Percentiles rank a stretch among this genome's conserved stretches.
phyloP scores from a whole-genome alignment of 2,113 vertebrate genomes.

The Brachionichthys hirsutus region DNA sequence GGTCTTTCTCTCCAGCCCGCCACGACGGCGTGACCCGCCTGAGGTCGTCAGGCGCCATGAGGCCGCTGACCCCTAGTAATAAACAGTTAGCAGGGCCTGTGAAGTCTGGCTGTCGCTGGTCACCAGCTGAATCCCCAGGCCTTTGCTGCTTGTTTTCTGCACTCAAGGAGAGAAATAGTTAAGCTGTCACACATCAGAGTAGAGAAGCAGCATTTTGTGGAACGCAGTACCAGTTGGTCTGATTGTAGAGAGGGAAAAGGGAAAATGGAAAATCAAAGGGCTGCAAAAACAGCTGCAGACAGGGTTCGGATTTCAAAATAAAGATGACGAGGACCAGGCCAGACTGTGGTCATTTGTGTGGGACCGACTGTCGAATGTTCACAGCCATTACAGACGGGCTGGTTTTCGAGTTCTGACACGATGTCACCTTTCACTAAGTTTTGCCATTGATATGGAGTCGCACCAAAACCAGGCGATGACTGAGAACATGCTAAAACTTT shows the following conservation, averaged over 20 bases:
- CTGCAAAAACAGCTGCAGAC: constrained; percentile 74
- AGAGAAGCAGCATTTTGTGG: constrained; percentile 63
- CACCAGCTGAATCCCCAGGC: constrained; percentile 65
- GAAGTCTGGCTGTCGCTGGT: constrained; percentile 66
- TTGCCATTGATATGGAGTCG: constrained; percentile 44
- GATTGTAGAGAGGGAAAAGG: constrained; percentile 64
- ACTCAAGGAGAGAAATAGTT: constrained; percentile 72
- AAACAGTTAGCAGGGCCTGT: constrained; percentile 70
- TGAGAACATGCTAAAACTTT: constrained; percentile 29
- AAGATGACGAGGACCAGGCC: constrained; percentile 73
- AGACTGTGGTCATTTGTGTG: constrained; percentile 71
- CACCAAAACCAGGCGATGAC: constrained; percentile 36
- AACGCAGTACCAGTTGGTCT: constrained; percentile 63
- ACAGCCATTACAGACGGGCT: constrained; percentile 54
- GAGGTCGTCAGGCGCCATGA: constrained; percentile 63
- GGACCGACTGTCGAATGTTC: constrained; percentile 62
- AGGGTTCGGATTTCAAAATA: constrained; percentile 69
- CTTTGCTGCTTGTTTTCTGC: constrained; percentile 73
- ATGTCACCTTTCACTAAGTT: constrained; percentile 63
- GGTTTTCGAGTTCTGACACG: constrained; percentile 63
- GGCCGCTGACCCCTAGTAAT: constrained; percentile 74
- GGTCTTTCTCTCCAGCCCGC: constrained; percentile 54
- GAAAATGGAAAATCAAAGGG: constrained; percentile 65
- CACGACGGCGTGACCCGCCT: constrained; percentile 33
- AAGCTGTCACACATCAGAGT: constrained; percentile 75